Conservation (phyloP, 2,888 invertebrate genomes). For the Tinea pellionella region DNA sequence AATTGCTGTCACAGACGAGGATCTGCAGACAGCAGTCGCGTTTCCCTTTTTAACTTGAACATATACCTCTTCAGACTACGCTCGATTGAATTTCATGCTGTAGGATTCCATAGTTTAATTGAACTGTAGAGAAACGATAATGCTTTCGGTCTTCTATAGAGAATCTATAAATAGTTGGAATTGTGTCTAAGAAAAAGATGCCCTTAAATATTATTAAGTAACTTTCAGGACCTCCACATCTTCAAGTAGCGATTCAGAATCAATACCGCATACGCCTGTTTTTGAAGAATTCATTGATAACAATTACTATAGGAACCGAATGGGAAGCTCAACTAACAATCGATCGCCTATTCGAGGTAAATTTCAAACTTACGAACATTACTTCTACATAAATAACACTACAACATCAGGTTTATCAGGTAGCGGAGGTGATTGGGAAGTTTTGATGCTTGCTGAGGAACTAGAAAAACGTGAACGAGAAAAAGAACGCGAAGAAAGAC, state of each 20-base stretch:
- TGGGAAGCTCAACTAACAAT: conserved; percentile 35
- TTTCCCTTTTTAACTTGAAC: too few relatives aligned
- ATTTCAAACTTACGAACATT: too few relatives aligned
- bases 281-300: conserved; percentile 58
- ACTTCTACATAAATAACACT: neutral
- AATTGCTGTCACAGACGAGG: too few relatives aligned
- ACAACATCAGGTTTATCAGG: conserved; percentile 24
- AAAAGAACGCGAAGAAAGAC: conserved; percentile 44
- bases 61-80: too few relatives aligned
- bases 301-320: conserved; percentile 31
- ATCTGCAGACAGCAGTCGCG: too few relatives aligned
- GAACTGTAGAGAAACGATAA: too few relatives aligned
- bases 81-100: too few relatives aligned
- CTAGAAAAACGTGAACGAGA: conserved; percentile 70
- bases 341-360: conserved; percentile 47
- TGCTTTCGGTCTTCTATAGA: too few relatives aligned
- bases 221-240: conserved; percentile 45
- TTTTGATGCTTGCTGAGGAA: conserved; percentile 81
- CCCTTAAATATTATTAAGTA: neutral
- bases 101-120: too few relatives aligned
- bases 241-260: conserved; percentile 59
- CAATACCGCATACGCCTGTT: conserved; percentile 55
- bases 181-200: too few relatives aligned
- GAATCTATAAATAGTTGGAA: too few relatives aligned
- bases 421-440: conserved; percentile 78